Percentiles rank a stretch among this genome's conserved stretches.
phyloP scores from a whole-genome alignment of 2,797 vertebrate genomes.

The Mus caroli region DNA sequence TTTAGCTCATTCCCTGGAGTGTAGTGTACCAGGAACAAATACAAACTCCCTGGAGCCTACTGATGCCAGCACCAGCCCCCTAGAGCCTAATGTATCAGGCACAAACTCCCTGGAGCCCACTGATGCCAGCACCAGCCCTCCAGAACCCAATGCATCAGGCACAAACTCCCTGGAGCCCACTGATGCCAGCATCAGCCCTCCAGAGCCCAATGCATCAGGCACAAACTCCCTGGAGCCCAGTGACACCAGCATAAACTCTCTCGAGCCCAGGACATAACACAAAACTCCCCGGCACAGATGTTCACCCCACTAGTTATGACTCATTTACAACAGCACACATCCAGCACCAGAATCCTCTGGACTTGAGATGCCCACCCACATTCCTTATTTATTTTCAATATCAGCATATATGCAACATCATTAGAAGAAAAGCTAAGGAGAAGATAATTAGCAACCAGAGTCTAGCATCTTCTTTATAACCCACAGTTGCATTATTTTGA shows the following conservation, averaged over 20 bases:
- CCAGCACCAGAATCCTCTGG: neutral
- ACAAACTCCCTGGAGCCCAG: neutral
- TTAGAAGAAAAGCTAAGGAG: conserved; percentile 30
- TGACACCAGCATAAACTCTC: neutral
- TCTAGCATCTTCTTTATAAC: neutral
- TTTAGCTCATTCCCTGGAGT: conserved; percentile 26
- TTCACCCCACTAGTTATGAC: neutral
- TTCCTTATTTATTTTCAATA: conserved; percentile 50
- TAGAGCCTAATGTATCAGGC: neutral
- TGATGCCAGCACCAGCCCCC: neutral
- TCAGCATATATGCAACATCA: neutral
- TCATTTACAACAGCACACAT: neutral
- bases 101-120: neutral
- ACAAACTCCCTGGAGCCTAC: neutral
- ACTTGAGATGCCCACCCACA: neutral
- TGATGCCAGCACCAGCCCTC: neutral
- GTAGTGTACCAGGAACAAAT: neutral
- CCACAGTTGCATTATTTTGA: neutral
- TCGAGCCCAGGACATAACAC: neutral
- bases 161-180: neutral
- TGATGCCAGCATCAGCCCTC: neutral
- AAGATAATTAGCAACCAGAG: conserved; percentile 16
- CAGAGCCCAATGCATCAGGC: neutral
- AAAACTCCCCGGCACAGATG: neutral
- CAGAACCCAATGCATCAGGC: neutral